Evolutionary conservation across 2,888 invertebrate genomes (phyloP).

Genomic region (Lasioglossum oenotherae): DNA sequence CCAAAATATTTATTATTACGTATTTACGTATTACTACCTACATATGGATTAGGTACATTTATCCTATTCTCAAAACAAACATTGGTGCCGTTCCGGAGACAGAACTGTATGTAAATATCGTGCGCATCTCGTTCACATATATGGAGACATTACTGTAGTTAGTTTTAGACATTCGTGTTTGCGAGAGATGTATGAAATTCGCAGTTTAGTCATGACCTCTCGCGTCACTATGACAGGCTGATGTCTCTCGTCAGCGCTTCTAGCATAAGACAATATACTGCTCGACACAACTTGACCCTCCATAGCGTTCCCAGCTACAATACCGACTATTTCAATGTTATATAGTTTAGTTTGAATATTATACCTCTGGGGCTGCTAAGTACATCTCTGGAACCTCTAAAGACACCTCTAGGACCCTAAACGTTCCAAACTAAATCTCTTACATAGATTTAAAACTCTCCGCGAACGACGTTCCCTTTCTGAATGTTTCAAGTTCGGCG

Average conservation of each 20-base stretch:
- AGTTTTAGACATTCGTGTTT: neutral
- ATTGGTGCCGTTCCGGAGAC: no score
- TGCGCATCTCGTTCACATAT: neutral
- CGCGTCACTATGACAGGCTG: neutral
- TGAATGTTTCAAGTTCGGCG: neutral
- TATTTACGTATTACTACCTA: no score
- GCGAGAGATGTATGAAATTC: neutral
- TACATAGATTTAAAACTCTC: neutral
- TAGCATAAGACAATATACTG: neutral
- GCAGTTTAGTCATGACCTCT: neutral
- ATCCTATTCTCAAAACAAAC: no score
- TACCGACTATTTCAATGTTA: neutral
- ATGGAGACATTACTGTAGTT: neutral
- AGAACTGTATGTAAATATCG: no score
- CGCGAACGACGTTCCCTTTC: neutral
- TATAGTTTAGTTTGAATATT: neutral
- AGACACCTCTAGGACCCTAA: neutral
- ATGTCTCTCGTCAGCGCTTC: neutral
- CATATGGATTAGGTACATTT: no score
- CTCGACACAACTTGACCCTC: neutral
- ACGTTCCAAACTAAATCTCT: neutral
- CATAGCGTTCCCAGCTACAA: neutral
- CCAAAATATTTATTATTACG: no score
- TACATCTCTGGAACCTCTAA: neutral
- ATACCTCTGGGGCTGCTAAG: neutral